Base-by-base conservation (phyloP, 2,113 vertebrate genomes). In the Xiphophorus hellerii region DNA sequence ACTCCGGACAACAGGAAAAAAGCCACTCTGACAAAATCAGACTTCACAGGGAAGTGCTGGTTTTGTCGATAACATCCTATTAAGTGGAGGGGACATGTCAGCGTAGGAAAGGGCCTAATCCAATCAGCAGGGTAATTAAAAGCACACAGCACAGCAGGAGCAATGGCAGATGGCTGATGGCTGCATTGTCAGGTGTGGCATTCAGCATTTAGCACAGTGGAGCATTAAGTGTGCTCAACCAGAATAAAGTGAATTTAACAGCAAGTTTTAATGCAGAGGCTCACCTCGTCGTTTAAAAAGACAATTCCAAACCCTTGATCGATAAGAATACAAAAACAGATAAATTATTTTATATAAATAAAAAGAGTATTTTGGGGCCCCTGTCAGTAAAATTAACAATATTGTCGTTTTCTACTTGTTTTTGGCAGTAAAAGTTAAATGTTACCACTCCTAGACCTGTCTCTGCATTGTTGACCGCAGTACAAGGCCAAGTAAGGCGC, bases 71-170 rank as follows among this genome's bases (percentile, higher is more conserved):
- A 88, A 74, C 72, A 77, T 48, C 48, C 71, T 81, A 77, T 89
- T 84, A 91, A 60, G 87, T 44, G 63, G 71, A 82, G 79, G 80
- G 44, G 73, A 89, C 74, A 70, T 85, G 89, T 92, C 90, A 88
- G 89, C 73, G 78, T 54, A 51, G 66, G 73, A 70, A 77, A 67
- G 58, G 42, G 48, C 69, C 84, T 83, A 80, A 91, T 91, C 88
- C 84, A 90, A 87, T 91, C 84, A 86, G 83, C 63, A 9, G 84
- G 85, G 87, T 85, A 85, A 90, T 92, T 92, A 91, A 90, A 90
- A 90, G 66, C 71, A 71, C 84, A 85, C 84, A 90, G 86, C 81
- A 20, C 87, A 91, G 91, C 90, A 89, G 77, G 51, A 25, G 83
- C 75, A 76, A 63, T 29, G 61, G 51, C 9, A 37, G 78, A 85